These are phyloP conservation scores for Leucophenga montana DNA, from an alignment of 2,888 invertebrate species.

Conservation along the genomic window DNA sequence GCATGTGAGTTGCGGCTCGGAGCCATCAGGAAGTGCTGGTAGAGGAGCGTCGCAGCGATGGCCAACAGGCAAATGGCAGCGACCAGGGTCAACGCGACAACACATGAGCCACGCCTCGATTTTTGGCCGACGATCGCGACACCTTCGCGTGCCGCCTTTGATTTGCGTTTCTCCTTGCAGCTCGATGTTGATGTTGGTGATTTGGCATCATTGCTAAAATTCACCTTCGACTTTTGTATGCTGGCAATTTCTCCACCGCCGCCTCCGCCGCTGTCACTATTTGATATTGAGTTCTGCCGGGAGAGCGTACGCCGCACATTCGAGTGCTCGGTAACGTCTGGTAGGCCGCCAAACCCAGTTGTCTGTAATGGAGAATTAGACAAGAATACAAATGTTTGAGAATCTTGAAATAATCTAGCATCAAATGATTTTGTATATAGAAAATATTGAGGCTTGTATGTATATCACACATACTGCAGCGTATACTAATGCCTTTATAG, in stretches of 20 bases:
- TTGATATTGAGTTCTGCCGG: constrained; percentile 72
- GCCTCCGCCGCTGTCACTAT: constrained; percentile 69
- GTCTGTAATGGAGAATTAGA: constrained; percentile 66
- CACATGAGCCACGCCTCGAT: constrained; percentile 66
- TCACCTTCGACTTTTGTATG: constrained; percentile 71
- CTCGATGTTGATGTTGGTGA: constrained; percentile 53
- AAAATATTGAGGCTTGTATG: neutral
- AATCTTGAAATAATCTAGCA: too few species aligned
- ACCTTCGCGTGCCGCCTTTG: constrained; percentile 42
- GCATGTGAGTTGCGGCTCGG: constrained; percentile 73
- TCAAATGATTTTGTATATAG: too few species aligned
- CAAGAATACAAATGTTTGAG: neutral
- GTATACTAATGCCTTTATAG: too few species aligned
- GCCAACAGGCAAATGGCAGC: constrained; percentile 68
- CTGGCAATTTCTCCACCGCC: constrained; percentile 65
- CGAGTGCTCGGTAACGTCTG: constrained; percentile 73
- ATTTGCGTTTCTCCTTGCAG: constrained; percentile 53
- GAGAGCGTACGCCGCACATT: constrained; percentile 71
- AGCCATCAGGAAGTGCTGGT: constrained; percentile 71
- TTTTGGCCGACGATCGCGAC: constrained; percentile 43
- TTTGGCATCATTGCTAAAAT: constrained; percentile 63
- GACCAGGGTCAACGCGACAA: constrained; percentile 68
- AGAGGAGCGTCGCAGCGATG: constrained; percentile 69
- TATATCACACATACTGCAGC: neutral
- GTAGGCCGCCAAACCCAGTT: constrained; percentile 72